phyloP scores from a whole-genome alignment of 2,888 invertebrate species.

The Cephus sareptanus region DNA sequence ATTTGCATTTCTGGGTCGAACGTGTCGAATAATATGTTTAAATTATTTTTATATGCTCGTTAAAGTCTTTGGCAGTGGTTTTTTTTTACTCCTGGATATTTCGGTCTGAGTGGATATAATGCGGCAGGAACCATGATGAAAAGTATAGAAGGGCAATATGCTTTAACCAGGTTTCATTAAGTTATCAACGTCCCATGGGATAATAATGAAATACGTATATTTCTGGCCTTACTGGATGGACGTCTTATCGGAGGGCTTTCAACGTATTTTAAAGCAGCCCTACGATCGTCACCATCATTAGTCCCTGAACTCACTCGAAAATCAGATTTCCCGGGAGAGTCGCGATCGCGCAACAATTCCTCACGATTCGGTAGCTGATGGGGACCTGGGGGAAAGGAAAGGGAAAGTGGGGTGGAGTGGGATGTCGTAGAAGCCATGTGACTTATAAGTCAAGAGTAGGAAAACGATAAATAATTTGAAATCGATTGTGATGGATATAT shows the following conservation, averaged over 20 bases:
- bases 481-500: neutral
- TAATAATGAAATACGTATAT: neutral
- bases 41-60: neutral
- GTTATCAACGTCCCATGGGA: neutral
- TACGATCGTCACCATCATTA: neutral
- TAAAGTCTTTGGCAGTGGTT: neutral
- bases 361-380: neutral
- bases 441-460: neutral
- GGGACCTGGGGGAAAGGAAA: neutral
- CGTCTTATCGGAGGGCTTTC: neutral
- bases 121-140: neutral
- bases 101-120: neutral
- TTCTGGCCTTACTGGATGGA: neutral
- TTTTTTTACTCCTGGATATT: neutral
- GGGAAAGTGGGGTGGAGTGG: neutral
- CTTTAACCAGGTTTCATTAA: neutral
- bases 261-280: neutral
- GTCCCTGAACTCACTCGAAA: neutral
- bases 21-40: conserved; percentile 4
- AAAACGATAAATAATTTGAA: conserved; percentile 1
- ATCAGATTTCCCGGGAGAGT: neutral
- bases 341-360: neutral
- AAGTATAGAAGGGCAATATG: neutral
- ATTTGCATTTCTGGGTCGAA: conserved; percentile 5
- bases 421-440: neutral